phyloP scores from a whole-genome alignment of 2,888 invertebrate genomes.

The Callosobruchus maculatus region DNA sequence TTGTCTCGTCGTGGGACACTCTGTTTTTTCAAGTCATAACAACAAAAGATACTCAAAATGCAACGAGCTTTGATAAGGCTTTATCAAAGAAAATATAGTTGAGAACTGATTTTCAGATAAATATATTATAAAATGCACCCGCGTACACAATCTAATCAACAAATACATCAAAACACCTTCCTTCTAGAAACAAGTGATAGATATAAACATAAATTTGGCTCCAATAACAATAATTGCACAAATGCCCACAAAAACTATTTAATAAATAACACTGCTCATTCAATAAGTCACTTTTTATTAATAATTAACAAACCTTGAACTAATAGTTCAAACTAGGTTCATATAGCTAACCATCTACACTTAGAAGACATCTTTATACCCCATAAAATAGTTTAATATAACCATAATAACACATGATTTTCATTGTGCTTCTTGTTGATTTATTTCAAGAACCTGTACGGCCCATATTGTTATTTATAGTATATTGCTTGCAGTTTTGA shows the following conservation, averaged over 20 bases:
- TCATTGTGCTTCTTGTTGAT: too few relatives aligned
- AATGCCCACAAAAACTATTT: slow-evolving; percentile 23
- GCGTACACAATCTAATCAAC: neutral
- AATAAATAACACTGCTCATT: slow-evolving; percentile 1
- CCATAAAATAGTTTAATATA: too few relatives aligned
- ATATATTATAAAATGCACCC: neutral
- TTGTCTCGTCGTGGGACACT: too few relatives aligned
- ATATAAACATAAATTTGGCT: neutral
- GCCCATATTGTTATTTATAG: too few relatives aligned
- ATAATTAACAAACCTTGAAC: neutral
- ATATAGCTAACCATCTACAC: neutral
- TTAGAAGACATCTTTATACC: neutral
- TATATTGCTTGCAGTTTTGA: too few relatives aligned
- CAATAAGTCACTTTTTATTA: slow-evolving; percentile 10
- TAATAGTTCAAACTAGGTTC: neutral
- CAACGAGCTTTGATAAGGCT: too few relatives aligned
- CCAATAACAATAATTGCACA: slow-evolving; percentile 33
- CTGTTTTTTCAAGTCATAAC: too few relatives aligned
- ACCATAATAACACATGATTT: too few relatives aligned
- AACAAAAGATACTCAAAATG: too few relatives aligned
- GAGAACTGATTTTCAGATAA: neutral
- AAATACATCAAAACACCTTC: neutral
- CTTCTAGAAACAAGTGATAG: neutral
- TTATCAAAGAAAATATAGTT: too few relatives aligned
- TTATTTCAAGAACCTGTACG: too few relatives aligned